Base-by-base conservation (phyloP, 2,888 invertebrate species). In the Erebia ligea region DNA sequence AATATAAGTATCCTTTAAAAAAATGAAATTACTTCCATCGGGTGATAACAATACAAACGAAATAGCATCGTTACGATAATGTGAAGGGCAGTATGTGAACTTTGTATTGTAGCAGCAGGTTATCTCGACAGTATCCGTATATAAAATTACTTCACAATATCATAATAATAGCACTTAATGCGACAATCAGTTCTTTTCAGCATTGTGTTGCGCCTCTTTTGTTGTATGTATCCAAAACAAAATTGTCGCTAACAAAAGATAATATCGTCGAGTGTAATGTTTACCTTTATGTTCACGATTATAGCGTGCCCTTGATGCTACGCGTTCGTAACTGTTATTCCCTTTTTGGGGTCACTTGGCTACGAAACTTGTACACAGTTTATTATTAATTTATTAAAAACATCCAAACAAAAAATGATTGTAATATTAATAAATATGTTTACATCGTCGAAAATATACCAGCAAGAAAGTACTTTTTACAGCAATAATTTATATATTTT, bases 91-190 rank as follows among this genome's bases (percentile, higher is more conserved):
- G 67, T 67, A 21, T 57, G 66, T 57, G 57, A 67, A 58, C 57
- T 57, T 58, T 50, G 25, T 58, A 67, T 67, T 58, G 17, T 58
- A 25, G 62, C 58, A 52, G 70, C 61, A 72, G 69, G 77, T 69
- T 77, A 79, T 76, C 74, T 75, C 75, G 65, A 73, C 75, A 78
- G 78, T 80, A 76, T 42, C 11, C 48, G 57, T 57, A 67, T 76
- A 79, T 77, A 79, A 78, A 79, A 82, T 81, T 83, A 84, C 84
- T 82, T 82, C 76, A 69, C 75, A 76, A 76, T 67, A 67, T 67
- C 76, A 70, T 86, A 86, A 70, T 86, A 86, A 87, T 88, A 84
- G 86, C 81, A 79, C 81, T 84, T 81, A 81, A 84, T 84, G 84
- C 80, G 78, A 82, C 80, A 77, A 81, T 81, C 82, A 84, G 70